phyloP scores from a whole-genome alignment of 2,888 invertebrate species.

The Sesia bembeciformis region DNA sequence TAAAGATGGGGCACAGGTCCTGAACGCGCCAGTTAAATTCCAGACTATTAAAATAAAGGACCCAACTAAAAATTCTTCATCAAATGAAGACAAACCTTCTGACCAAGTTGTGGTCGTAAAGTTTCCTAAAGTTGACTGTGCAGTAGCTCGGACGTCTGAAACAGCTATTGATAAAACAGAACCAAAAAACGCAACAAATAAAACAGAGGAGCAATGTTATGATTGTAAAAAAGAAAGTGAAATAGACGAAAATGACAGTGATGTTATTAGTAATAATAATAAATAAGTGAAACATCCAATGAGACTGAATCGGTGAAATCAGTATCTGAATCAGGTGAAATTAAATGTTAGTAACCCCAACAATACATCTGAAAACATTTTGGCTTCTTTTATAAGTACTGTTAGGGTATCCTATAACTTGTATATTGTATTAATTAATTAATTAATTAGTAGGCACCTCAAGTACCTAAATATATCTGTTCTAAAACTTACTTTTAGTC shows the following conservation, averaged over 20 bases:
- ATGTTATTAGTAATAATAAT: constrained; percentile 6
- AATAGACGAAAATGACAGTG: constrained; percentile 4
- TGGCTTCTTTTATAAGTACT: too few relatives aligned
- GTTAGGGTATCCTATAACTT: too few relatives aligned
- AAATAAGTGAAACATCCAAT: background rate
- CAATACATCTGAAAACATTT: too few relatives aligned
- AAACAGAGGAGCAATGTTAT: background rate
- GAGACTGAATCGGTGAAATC: too few relatives aligned
- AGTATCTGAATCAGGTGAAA: too few relatives aligned
- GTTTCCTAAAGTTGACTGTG: constrained; percentile 52
- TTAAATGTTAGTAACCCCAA: too few relatives aligned
- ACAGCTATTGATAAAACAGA: background rate
- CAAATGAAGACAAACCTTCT: constrained; percentile 34
- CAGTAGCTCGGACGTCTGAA: constrained; percentile 17
- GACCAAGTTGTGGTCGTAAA: constrained; percentile 59
- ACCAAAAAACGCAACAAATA: background rate
- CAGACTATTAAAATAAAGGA: constrained; percentile 82
- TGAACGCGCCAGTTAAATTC: constrained; percentile 45
- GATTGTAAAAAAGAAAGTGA: background rate
- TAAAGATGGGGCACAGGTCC: constrained; percentile 35
- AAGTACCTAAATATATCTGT: too few relatives aligned
- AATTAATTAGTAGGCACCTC: too few relatives aligned
- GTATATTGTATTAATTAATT: too few relatives aligned
- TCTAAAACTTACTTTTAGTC: too few relatives aligned
- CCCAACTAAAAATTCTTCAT: constrained; percentile 30